phyloP scores from a whole-genome alignment of 2,797 vertebrate genomes.

The Apodemus agrarius region DNA sequence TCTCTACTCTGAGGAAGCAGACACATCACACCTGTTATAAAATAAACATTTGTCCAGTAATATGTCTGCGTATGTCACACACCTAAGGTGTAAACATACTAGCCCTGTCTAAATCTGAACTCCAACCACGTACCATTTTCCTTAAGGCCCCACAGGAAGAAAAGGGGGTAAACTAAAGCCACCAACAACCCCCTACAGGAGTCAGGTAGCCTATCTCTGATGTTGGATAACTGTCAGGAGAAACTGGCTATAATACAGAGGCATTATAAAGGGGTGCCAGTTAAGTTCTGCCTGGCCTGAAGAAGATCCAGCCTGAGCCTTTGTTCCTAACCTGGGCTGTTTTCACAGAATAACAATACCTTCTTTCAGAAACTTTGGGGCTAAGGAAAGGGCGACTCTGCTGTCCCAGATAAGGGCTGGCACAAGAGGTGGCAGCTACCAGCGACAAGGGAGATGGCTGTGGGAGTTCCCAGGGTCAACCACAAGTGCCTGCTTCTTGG shows the following conservation, averaged over 20 bases:
- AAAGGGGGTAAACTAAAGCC: not conserved
- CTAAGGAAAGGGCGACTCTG: slow-evolving; percentile 72
- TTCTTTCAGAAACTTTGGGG: slow-evolving; percentile 86
- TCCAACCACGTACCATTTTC: accelerated
- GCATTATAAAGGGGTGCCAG: slow-evolving; percentile 75
- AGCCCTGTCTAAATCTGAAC: not conserved
- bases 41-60: not conserved
- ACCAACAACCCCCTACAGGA: not conserved
- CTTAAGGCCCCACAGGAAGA: not conserved
- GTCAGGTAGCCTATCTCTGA: not conserved
- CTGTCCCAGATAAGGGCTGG: slow-evolving; percentile 84
- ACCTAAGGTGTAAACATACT: not conserved
- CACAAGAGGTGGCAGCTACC: slow-evolving; percentile 74
- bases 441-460: slow-evolving; percentile 81
- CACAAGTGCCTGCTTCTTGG: not conserved
- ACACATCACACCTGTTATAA: not conserved
- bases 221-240: slow-evolving; percentile 72
- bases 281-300: slow-evolving; percentile 25
- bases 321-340: slow-evolving; percentile 83
- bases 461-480: slow-evolving; percentile 67
- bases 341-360: slow-evolving; percentile 85
- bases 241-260: slow-evolving; percentile 59
- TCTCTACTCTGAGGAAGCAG: not conserved
- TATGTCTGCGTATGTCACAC: not conserved
- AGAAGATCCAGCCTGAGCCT: slow-evolving; percentile 81